These are phyloP conservation scores for Iphiclides podalirius DNA, from an alignment of 2,888 invertebrate genomes.

Conservation along the genomic window DNA sequence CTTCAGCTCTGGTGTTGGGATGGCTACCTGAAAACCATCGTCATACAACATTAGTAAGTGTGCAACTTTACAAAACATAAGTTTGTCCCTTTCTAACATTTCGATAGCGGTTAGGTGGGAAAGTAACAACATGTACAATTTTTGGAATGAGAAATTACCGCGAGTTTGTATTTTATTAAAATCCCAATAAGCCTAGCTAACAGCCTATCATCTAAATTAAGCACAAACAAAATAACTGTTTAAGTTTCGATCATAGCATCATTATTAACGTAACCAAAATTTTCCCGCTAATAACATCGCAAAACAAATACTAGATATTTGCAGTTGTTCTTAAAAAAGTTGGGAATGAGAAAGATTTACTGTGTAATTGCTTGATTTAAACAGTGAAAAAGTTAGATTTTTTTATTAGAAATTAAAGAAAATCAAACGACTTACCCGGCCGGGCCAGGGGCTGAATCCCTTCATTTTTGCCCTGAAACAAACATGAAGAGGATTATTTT, in stretches of 20 bases:
- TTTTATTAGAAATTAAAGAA: conserved; percentile 34
- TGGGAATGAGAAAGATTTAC: not conserved
- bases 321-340: conserved; percentile 15
- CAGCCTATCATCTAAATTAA: no score
- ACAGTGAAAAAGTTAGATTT: not conserved
- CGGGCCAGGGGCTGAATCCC: conserved; percentile 98
- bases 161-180: no score
- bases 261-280: conserved; percentile 22
- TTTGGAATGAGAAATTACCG: not conserved
- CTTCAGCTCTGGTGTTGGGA: conserved; percentile 88
- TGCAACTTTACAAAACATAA: conserved; percentile 23
- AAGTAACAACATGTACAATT: conserved; percentile 7
- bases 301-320: conserved; percentile 20
- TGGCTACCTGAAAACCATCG: conserved; percentile 85
- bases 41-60: conserved; percentile 20
- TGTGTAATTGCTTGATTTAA: not conserved
- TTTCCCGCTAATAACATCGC: conserved; percentile 28
- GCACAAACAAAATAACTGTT: not conserved
- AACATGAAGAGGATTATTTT: conserved; percentile 33
- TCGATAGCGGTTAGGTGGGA: conserved; percentile 11
- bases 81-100: conserved; percentile 19
- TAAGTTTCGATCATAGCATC: conserved; percentile 8
- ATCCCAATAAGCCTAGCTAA: no score
- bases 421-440: conserved; percentile 89
- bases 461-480: conserved; percentile 97